A percentile compares a stretch with the other conserved stretches of the same genome.
phyloP scores from a whole-genome alignment of 2,113 vertebrate genomes.

The Sarotherodon lohbergeri region DNA sequence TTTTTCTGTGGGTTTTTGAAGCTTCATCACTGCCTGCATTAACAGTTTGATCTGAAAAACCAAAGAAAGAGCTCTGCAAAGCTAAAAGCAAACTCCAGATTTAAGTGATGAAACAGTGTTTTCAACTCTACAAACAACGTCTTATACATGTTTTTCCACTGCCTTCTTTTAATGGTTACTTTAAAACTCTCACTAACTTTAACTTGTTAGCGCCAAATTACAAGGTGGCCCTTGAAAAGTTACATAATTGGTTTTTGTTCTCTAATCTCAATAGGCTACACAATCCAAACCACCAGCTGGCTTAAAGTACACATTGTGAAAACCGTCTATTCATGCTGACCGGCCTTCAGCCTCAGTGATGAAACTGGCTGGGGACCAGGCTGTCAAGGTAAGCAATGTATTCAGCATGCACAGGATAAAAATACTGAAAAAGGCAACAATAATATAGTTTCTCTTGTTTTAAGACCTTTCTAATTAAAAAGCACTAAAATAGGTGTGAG shows the following conservation, averaged over 20 bases:
- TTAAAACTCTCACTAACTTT: neutral
- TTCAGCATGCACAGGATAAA: neutral
- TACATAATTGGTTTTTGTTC: neutral
- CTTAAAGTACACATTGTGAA: conserved; percentile 2
- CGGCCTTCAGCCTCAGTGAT: neutral
- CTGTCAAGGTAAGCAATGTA: neutral
- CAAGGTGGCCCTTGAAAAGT: neutral
- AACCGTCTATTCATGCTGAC: conserved; percentile 30
- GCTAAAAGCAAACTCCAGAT: neutral
- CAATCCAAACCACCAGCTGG: neutral
- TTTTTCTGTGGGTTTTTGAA: neutral
- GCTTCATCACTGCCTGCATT: neutral
- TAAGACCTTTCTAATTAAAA: neutral
- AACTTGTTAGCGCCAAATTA: neutral
- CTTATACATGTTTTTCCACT: neutral
- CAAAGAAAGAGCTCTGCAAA: neutral
- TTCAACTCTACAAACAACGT: neutral
- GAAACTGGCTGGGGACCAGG: neutral
- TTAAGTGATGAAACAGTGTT: neutral
- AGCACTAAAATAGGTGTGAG: neutral
- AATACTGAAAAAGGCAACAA: neutral
- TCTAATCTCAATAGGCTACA: neutral
- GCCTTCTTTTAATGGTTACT: neutral
- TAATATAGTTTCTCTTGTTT: neutral
- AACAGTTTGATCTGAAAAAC: neutral